Base-by-base conservation (phyloP, 1,140 invertebrate genomes). In the Brachionus manjavacas region DNA sequence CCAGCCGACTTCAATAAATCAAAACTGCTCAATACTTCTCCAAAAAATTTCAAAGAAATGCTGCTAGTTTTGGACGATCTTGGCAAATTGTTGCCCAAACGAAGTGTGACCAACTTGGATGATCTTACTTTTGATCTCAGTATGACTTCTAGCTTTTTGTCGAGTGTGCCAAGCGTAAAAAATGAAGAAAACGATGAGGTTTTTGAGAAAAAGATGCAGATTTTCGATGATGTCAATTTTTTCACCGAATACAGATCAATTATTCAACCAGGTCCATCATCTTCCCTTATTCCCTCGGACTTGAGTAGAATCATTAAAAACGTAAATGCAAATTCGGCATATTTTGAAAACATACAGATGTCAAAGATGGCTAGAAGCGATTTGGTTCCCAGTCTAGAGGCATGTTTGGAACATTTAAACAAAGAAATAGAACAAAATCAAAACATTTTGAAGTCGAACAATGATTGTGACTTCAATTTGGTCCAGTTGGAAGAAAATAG, bases 11-110 rank as follows among this genome's bases (percentile, higher is more conserved):
- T 76, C 14, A 28, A 0, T 14, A 76, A 52, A 76, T 14, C 20
- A 35, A 76, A 76, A 76, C 28, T 76, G 20, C 46, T 76, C 23
- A 76, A 76, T 28, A 76, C 41, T 4, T 43, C 39, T 3, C 1
- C n/a, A 4, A 76, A 76, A 76, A 23, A 49, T 76, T 76, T 49
- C 8, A 76, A 49, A 76, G 72, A 76, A 76, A 3, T 76, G 12
- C 3, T 76, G 39, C 41, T 76, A 23, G 12, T 76, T 23, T 49
- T 76, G 25, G 43, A 76, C 43, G 72, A 72, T 0, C 9, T 70
- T 11, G 25, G 16, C 14, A 20, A 41, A 74, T 41, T 74, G 0
- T 20, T 74, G 23, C 70, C 70, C 16, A n/a, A 41, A 43, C 31
- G 31, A 6, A 35, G 31, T 35, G 31, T 35, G 31, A 35, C 31